phyloP scores from a whole-genome alignment of 2,113 vertebrate genomes.

The Phalacrocorax pelagicus region DNA sequence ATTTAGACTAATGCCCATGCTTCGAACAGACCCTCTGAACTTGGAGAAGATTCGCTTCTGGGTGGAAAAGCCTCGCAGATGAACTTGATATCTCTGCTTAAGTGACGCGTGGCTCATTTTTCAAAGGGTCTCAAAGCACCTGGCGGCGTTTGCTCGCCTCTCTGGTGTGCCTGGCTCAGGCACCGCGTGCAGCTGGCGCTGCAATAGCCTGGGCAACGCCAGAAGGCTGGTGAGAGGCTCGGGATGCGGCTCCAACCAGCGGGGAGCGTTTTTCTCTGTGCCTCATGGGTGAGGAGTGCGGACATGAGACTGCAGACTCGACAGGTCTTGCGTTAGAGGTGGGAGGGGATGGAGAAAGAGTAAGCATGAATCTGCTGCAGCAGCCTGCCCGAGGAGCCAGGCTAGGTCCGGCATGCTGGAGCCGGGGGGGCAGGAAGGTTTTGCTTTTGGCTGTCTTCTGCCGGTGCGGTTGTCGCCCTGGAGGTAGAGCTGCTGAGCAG shows the following conservation, averaged over 20 bases:
- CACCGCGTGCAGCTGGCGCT: too few species aligned
- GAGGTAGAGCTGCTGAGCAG: background rate
- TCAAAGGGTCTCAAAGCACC: background rate
- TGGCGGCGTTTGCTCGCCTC: rapidly evolving
- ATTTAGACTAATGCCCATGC: background rate
- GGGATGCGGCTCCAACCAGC: rapidly evolving
- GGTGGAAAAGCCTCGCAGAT: background rate
- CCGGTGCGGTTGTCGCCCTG: rapidly evolving
- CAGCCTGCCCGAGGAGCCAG: background rate
- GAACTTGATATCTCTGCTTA: background rate
- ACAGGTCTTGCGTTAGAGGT: rapidly evolving
- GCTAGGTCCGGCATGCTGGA: background rate
- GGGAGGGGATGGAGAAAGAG: rapidly evolving
- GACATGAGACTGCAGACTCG: background rate
- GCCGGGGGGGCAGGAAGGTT: background rate
- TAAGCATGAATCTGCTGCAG: rapidly evolving
- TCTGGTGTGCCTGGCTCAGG: background rate
- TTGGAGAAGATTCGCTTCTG: background rate
- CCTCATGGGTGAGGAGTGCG: rapidly evolving
- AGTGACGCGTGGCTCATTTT: background rate
- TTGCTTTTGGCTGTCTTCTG: background rate
- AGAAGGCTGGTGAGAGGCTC: rapidly evolving
- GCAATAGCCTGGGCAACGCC: rapidly evolving
- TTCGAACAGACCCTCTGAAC: background rate
- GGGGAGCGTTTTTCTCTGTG: rapidly evolving